Evolutionary conservation across 1,140 invertebrate species (phyloP), one percentile per base, ranked within the genome.

Genomic region (Sweltsa coloradensis): DNA sequence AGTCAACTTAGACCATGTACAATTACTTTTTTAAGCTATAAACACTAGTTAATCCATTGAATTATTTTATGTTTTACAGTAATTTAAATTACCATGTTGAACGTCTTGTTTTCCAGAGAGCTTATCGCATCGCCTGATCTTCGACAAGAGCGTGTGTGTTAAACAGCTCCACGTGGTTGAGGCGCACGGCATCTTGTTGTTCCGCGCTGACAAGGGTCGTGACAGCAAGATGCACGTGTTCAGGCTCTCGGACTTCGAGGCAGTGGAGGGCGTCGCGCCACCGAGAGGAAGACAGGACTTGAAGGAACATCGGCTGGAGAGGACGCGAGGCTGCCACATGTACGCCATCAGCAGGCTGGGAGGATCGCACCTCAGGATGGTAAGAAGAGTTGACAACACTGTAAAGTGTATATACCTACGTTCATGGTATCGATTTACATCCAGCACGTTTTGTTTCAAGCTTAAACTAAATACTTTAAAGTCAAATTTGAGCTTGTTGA

Each of bases 121-220:
- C 16, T 60, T 73, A n/a, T 69, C 72, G 3, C 77, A 81, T 49
- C 66, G 77, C 11, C 54, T 76, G 29, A 70, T 86, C 21, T 83
- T 86, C 59, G 83, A 85, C 60, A 81, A 79, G 55, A 69, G 74
- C 9, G 71, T 84, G 2, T 65, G 70, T 51, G 76, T 81, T 3
- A 79, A 78, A 48, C 82, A 85, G 55, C 59, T 86, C 2, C 76
- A 70, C 57, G 75, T 85, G 0, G 70, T 84, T 0, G 83, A 86
- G 57, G 77, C 80, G 6, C 81, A 85, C 58, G 81, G 81, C 0
- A 76, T 86, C 41, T 58, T 86, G 0, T 63, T 86, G 11, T 63
- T 85, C 18, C 63, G 81, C 41, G 72, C 72, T 5, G 74, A 79
- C 27, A 78, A 76, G 68, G 73, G 76, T 48, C 70, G 75, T 52